Evolutionary conservation across 2,113 vertebrate species (phyloP).

Genomic region (Zapus hudsonius): DNA sequence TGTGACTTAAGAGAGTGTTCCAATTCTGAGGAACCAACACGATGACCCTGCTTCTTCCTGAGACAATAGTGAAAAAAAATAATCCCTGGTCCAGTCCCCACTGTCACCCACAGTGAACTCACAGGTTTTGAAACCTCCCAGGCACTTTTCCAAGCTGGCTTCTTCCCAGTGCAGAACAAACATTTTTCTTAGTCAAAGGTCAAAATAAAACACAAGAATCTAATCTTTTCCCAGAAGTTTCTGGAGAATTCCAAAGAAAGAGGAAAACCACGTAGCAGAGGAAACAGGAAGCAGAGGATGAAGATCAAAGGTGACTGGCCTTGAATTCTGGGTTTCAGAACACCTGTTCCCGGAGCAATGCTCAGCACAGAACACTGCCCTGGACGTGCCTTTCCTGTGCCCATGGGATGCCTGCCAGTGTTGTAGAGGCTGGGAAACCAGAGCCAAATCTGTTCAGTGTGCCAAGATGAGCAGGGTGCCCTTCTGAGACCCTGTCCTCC

Average conservation of each 20-base stretch:
- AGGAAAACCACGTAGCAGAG: neutral
- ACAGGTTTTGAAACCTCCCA: neutral
- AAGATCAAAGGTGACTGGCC: neutral
- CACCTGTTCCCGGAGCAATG: neutral
- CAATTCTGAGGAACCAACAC: neutral
- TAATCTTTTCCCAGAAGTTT: slow-evolving; percentile 18
- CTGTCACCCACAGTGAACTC: neutral
- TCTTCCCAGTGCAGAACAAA: neutral
- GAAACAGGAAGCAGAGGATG: neutral
- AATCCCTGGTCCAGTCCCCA: neutral
- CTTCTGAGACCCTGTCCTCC: neutral
- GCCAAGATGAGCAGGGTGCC: neutral
- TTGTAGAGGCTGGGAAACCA: neutral
- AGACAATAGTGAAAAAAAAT: slow-evolving; percentile 18
- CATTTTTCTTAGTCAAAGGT: neutral
- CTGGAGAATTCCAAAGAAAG: slow-evolving; percentile 41
- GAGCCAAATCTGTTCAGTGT: neutral
- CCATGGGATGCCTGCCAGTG: neutral
- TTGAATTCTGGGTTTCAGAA: neutral
- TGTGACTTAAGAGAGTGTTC: neutral
- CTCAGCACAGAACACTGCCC: neutral
- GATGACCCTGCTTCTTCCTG: neutral
- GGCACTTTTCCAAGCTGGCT: neutral
- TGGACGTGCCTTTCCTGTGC: neutral
- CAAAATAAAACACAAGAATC: slow-evolving; percentile 42